Base-by-base conservation (phyloP, 2,113 vertebrate genomes). In the Phainopepla nitens region DNA sequence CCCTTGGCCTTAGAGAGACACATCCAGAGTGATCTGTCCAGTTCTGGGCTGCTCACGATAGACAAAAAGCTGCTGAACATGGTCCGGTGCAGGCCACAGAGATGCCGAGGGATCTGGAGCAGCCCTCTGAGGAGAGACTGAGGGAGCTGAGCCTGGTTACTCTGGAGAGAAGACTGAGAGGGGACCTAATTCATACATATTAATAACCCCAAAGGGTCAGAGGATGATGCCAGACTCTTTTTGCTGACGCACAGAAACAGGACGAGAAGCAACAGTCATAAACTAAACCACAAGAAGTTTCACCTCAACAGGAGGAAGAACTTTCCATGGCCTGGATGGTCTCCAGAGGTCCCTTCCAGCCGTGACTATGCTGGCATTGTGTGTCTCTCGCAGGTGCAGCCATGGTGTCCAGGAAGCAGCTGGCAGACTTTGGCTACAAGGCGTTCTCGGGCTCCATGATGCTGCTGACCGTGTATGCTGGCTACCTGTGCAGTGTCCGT, bases 381-480 rank as follows among this genome's bases (percentile, higher is more conserved):
- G 33, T 56, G 2, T 19, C 3, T 36, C 16, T 56, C 3, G 2
- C 84, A 96, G 93, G 81, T 29, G 29, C 56, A 36, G 79, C 61
- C 90, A 99, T 99, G 99, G 96, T 98, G 29, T 97, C 98, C 45
- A 97, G 94, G n/a, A 99, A 98, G 98, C 98, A 98, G 35, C 73
- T 99, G 33, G 99, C 99, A 24, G 99, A 99, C 82, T 54, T 98
- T 10, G 98, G 99, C 22, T 99, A 99, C 89, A 98, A 98, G 92
- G 80, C 98, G 7, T 99, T 99, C 91, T 99, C 99, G 1, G 89
- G 97, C 10, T 99, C 99, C 35, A 99, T 99, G 99, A 98, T 99
- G 97, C 95, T 99, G 69, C 98, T 99, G 85, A 99, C 99, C 0
- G 21, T 97, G 13, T 99, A 99, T 5, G 99, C 98, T 11, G 99